Conservation (phyloP, 2,888 invertebrate genomes). For the Anthoptus insignis region DNA sequence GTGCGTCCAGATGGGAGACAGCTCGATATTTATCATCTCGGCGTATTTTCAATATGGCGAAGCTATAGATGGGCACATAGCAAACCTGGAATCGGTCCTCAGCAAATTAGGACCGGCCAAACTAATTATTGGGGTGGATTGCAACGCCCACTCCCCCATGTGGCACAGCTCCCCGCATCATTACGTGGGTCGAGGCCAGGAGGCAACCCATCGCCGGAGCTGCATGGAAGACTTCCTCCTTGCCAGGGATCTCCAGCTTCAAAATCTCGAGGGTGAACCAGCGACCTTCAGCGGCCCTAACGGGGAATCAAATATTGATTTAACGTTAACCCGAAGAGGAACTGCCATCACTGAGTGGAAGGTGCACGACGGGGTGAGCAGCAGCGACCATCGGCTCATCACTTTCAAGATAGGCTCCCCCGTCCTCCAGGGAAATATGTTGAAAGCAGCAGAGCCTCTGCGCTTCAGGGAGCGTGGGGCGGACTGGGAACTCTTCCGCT, state of each 20-base stretch:
- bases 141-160: conserved; percentile 44
- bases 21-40: not conserved
- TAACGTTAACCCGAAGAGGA: conserved; percentile 14
- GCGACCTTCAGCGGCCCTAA: conserved; percentile 31
- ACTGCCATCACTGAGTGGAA: conserved; percentile 8
- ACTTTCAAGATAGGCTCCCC: too few species aligned
- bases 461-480: conserved; percentile 9
- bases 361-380: conserved; percentile 31
- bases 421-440: too few species aligned
- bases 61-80: not conserved
- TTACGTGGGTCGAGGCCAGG: conserved; percentile 31
- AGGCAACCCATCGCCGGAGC: conserved; percentile 18
- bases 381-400: conserved; percentile 46
- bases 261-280: conserved; percentile 27
- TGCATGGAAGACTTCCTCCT: conserved; percentile 39
- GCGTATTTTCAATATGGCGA: not conserved
- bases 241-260: conserved; percentile 5
- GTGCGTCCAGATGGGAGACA: not conserved
- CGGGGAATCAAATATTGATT: conserved; percentile 38
- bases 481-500: conserved; percentile 15
- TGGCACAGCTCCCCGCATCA: conserved; percentile 37
- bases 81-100: not conserved
- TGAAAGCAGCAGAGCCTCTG: not conserved
- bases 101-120: not conserved
- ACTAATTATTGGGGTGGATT: not conserved